A percentile compares a stretch with the other conserved stretches of the same genome.
phyloP scores from a whole-genome alignment of 2,888 invertebrate genomes.

The Stenotaenia linearis region DNA sequence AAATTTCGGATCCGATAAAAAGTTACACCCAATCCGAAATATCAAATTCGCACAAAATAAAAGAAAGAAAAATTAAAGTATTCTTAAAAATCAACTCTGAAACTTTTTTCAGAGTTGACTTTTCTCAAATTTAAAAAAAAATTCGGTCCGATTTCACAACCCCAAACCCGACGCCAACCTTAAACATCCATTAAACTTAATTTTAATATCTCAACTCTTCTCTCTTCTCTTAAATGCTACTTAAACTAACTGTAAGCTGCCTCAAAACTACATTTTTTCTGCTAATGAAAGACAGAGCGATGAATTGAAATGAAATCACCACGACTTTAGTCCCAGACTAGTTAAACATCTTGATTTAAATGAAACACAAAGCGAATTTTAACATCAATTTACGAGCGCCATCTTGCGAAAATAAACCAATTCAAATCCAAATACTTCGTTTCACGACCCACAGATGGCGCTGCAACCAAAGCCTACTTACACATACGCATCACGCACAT shows the following conservation, averaged over 20 bases:
- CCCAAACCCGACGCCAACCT: too few species aligned
- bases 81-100: too few species aligned
- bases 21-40: too few species aligned
- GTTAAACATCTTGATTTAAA: background rate
- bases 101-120: too few species aligned
- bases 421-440: background rate
- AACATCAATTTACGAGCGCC: background rate
- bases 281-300: conserved; percentile 19
- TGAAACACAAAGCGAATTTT: background rate
- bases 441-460: background rate
- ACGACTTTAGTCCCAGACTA: background rate
- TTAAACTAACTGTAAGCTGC: background rate
- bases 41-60: too few species aligned
- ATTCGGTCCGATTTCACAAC: too few species aligned
- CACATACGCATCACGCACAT: background rate
- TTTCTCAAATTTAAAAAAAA: too few species aligned
- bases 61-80: too few species aligned
- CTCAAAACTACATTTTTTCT: background rate
- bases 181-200: too few species aligned
- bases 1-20: too few species aligned
- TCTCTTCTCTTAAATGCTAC: background rate
- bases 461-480: background rate
- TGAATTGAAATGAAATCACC: background rate
- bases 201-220: background rate
- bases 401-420: background rate